These are phyloP conservation scores for Netelia virgata DNA, from an alignment of 2,888 invertebrate species.

Conservation along the genomic window DNA sequence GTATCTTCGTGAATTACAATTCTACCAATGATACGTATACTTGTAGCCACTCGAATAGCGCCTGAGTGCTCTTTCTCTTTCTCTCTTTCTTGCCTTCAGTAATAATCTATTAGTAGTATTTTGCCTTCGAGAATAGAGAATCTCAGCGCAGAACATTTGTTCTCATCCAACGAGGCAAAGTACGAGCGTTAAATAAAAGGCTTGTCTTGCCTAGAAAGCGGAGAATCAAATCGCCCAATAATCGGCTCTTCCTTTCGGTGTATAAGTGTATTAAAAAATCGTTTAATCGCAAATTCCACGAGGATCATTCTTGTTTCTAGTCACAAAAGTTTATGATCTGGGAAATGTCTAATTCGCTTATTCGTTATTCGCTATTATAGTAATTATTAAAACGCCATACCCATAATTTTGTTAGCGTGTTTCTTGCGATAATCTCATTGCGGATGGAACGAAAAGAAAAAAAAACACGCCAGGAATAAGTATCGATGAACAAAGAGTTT, in stretches of 20 bases:
- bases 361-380: constrained; percentile 29
- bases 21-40: constrained; percentile 28
- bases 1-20: constrained; percentile 4
- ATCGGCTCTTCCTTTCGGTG: constrained; percentile 16
- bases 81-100: not conserved
- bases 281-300: constrained; percentile 11
- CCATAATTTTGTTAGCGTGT: constrained; percentile 29
- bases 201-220: constrained; percentile 26
- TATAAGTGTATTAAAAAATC: constrained; percentile 25
- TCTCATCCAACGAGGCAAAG: not conserved
- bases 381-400: constrained; percentile 41
- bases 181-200: constrained; percentile 21
- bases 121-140: constrained; percentile 18
- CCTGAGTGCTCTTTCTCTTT: not conserved
- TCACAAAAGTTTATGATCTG: not conserved
- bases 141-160: not conserved
- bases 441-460: constrained; percentile 19
- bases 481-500: constrained; percentile 62
- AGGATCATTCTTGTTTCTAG: constrained; percentile 15
- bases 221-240: constrained; percentile 14
- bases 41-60: constrained; percentile 4
- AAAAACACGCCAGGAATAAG: not conserved
- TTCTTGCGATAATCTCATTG: constrained; percentile 47
- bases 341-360: constrained; percentile 1
- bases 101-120: constrained; percentile 8